Percentiles rank a stretch among this genome's conserved stretches.
These are phyloP conservation scores for Misgurnus anguillicaudatus DNA, from an alignment of 2,113 vertebrate genomes.

Conservation along the genomic window DNA sequence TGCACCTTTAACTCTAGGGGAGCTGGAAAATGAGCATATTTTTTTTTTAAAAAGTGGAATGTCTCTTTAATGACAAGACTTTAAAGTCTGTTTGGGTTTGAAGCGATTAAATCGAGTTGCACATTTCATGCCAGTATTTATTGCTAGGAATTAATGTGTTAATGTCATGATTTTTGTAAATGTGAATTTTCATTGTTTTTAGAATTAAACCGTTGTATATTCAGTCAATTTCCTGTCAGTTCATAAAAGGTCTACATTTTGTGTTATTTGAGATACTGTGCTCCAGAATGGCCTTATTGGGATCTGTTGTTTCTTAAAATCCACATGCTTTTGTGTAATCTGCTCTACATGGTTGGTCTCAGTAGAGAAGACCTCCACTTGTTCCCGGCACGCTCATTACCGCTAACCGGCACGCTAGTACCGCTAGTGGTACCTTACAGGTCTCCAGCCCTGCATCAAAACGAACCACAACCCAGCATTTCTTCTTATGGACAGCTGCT, in stretches of 20 bases:
- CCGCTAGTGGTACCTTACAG: conserved; percentile 51
- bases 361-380: conserved; percentile 57
- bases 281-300: conserved; percentile 65
- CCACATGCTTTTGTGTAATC: conserved; percentile 75
- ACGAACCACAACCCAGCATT: conserved; percentile 75
- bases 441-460: conserved; percentile 68
- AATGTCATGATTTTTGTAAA: no score
- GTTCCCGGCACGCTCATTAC: conserved; percentile 68
- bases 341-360: conserved; percentile 63
- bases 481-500: conserved; percentile 75
- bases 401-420: conserved; percentile 61
- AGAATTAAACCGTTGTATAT: not conserved
- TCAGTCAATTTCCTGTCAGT: no score
- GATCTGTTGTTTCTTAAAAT: conserved; percentile 69
- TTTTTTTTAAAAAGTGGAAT: no score
- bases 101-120: no score
- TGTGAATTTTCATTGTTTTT: no score
- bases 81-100: no score
- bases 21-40: no score
- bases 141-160: no score
- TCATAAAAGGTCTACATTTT: not conserved
- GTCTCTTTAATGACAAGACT: no score
- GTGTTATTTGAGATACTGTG: conserved; percentile 54
- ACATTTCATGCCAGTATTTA: no score
- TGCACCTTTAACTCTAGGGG: no score